Conservation (phyloP, 2,113 vertebrate genomes). For the Sprattus sprattus region DNA sequence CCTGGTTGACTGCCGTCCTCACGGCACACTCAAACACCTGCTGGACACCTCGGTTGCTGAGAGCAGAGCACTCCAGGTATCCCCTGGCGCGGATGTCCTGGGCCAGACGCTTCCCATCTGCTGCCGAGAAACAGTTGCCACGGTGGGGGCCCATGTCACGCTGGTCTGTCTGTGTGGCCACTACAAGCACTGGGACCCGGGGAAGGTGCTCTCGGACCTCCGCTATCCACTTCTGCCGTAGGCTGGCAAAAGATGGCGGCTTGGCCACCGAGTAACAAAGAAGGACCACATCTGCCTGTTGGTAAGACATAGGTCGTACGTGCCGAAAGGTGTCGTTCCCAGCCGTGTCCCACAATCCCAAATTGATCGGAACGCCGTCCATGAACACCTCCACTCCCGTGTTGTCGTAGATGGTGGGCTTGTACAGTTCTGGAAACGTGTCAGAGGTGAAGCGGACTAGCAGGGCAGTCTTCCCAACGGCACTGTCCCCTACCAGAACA, state of each 20-base stretch:
- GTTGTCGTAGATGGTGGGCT: slow-evolving; percentile 94
- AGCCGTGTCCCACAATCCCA: slow-evolving; percentile 95
- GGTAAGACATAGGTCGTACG: slow-evolving; percentile 92
- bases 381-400: slow-evolving; percentile 93
- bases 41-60: slow-evolving; percentile 89
- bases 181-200: slow-evolving; percentile 83
- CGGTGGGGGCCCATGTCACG: slow-evolving; percentile 79
- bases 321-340: slow-evolving; percentile 87
- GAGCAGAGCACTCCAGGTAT: slow-evolving; percentile 92
- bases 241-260: slow-evolving; percentile 79
- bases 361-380: slow-evolving; percentile 90
- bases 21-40: slow-evolving; percentile 95
- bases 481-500: slow-evolving; percentile 90
- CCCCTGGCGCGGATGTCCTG: slow-evolving; percentile 87
- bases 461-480: slow-evolving; percentile 91
- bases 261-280: slow-evolving; percentile 96
- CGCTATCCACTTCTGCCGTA: slow-evolving; percentile 84
- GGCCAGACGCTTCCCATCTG: slow-evolving; percentile 82
- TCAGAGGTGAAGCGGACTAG: slow-evolving; percentile 93
- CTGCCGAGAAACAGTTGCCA: slow-evolving; percentile 72
- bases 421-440: slow-evolving; percentile 90
- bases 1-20: slow-evolving; percentile 83
- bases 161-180: slow-evolving; percentile 94
- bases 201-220: slow-evolving; percentile 86
- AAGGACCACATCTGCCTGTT: slow-evolving; percentile 90